phyloP scores from a whole-genome alignment of 2,888 invertebrate species.

The Machimus rusticus region DNA sequence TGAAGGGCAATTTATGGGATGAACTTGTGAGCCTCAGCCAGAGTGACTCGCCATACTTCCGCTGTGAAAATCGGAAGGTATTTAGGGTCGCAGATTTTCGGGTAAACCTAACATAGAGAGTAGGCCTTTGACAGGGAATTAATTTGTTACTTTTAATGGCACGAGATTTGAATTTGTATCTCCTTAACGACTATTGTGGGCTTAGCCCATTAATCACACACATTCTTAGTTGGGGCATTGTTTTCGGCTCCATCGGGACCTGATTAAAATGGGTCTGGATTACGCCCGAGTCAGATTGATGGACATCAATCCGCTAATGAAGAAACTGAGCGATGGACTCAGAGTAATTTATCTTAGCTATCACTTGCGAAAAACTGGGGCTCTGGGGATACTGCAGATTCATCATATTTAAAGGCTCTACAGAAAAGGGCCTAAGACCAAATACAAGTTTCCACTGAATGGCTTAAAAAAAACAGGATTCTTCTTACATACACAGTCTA shows the following conservation, averaged over 20 bases:
- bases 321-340: neutral
- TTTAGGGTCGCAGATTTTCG: constrained; percentile 1
- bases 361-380: neutral
- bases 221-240: neutral
- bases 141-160: constrained; percentile 22
- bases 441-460: neutral
- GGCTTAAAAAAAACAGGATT: neutral
- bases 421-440: neutral
- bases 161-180: constrained; percentile 11
- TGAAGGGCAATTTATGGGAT: constrained; percentile 6
- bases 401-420: neutral
- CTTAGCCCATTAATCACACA: constrained; percentile 7
- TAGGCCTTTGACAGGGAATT: neutral
- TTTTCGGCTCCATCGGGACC: neutral
- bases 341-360: neutral
- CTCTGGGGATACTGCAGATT: neutral
- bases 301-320: neutral
- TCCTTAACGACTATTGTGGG: neutral
- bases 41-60: neutral
- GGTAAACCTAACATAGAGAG: neutral
- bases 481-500: too few relatives aligned
- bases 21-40: neutral
- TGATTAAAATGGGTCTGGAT: constrained; percentile 1
- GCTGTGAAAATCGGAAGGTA: neutral
- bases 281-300: neutral